These are phyloP conservation scores for Andrena praecox DNA, from an alignment of 2,888 invertebrate genomes.

Conservation along the genomic window DNA sequence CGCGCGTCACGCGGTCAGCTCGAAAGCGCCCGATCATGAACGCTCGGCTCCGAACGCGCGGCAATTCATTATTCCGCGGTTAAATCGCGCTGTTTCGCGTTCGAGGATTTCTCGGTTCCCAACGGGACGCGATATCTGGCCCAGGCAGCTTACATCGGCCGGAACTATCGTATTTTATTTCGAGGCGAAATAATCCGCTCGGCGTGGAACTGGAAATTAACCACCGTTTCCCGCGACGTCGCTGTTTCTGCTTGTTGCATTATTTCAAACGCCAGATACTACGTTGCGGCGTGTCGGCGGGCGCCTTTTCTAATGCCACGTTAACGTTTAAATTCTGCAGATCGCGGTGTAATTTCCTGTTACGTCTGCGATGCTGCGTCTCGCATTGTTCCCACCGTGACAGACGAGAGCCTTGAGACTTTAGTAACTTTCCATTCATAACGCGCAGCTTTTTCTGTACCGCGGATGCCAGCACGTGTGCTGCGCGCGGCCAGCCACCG, in stretches of 20 bases:
- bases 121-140: neutral
- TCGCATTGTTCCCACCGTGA: conserved; percentile 15
- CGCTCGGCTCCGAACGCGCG: neutral
- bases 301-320: neutral
- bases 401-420: conserved; percentile 41
- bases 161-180: conserved; percentile 7
- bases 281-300: neutral
- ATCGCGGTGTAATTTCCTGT: conserved; percentile 36
- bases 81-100: neutral
- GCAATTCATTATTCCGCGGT: conserved; percentile 1
- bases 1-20: conserved; percentile 18
- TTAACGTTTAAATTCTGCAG: conserved; percentile 37
- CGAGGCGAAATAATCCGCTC: neutral
- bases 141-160: conserved; percentile 3
- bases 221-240: neutral
- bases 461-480: conserved; percentile 23
- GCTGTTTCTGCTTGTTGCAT: neutral
- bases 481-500: neutral
- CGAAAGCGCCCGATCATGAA: neutral
- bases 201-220: conserved; percentile 4
- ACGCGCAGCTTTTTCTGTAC: conserved; percentile 34
- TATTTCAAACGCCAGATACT: conserved; percentile 21
- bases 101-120: neutral
- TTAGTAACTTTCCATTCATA: conserved; percentile 30
- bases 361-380: conserved; percentile 24